Evolutionary conservation across 2,888 invertebrate genomes (phyloP).

Genomic region (Himalopsyche japonica): DNA sequence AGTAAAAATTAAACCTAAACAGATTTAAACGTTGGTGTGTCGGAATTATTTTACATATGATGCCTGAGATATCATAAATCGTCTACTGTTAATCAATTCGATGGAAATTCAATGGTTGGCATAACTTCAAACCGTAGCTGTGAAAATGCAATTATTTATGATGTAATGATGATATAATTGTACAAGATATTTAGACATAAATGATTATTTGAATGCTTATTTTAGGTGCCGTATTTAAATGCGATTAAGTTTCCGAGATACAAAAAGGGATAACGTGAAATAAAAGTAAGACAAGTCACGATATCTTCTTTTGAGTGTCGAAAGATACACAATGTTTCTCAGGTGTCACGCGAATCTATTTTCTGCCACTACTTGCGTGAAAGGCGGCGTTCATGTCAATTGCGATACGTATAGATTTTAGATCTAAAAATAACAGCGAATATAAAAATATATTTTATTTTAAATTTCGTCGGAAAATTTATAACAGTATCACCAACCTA

Average conservation of each 20-base stretch:
- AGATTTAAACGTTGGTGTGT: too few species aligned
- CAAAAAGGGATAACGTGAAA: neutral
- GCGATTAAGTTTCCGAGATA: neutral
- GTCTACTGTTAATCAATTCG: too few species aligned
- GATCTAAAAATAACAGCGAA: neutral
- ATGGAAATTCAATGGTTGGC: too few species aligned
- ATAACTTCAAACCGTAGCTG: too few species aligned
- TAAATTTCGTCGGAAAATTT: neutral
- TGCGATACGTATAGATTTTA: neutral
- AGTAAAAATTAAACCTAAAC: too few species aligned
- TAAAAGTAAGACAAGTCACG: neutral
- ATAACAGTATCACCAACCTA: neutral
- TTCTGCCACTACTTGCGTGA: neutral
- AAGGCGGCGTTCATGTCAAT: neutral
- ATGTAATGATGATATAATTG: neutral
- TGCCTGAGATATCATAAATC: too few species aligned
- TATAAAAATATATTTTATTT: neutral
- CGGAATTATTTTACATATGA: too few species aligned
- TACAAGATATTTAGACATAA: neutral
- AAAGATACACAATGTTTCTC: neutral
- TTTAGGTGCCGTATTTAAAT: neutral
- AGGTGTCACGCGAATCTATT: neutral
- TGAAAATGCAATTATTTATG: too few species aligned
- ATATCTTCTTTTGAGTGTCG: neutral
- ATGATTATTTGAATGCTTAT: neutral